Evolutionary conservation across 2,113 vertebrate genomes (phyloP).

Genomic region (Miniopterus natalensis): DNA sequence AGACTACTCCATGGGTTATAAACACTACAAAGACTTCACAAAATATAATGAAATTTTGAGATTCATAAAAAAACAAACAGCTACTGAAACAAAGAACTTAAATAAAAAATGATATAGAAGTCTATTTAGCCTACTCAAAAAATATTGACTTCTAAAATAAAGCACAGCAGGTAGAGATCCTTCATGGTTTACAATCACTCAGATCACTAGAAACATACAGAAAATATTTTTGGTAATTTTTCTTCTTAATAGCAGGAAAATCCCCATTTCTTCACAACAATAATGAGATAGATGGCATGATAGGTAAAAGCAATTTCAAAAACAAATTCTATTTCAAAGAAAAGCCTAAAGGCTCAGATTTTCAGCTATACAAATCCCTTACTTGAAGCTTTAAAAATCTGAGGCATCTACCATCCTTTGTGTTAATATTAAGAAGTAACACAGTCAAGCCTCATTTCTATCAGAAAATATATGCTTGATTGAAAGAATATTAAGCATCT

Average conservation of each 20-base stretch:
- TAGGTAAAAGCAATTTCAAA: conserved; percentile 33
- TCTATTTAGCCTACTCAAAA: conserved; percentile 36
- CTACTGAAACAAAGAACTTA: conserved; percentile 58
- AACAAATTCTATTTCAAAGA: conserved; percentile 31
- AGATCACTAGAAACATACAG: conserved; percentile 15
- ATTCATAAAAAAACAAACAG: conserved; percentile 59
- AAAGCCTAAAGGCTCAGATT: conserved; percentile 27
- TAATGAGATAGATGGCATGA: not conserved
- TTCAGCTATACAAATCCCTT: not conserved
- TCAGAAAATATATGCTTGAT: not conserved
- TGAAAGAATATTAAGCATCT: conserved; percentile 47
- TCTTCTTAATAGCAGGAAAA: conserved; percentile 54
- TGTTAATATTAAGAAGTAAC: conserved; percentile 18
- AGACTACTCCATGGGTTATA: conserved; percentile 30
- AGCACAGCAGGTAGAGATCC: not conserved
- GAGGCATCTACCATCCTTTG: not conserved
- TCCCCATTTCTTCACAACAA: not conserved
- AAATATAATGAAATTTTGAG: conserved; percentile 65
- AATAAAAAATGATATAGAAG: conserved; percentile 52
- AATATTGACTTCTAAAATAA: conserved; percentile 45
- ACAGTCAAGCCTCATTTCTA: conserved; percentile 49
- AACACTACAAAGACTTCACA: conserved; percentile 57
- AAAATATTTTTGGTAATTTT: not conserved
- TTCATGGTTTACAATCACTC: not conserved
- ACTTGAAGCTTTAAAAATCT: conserved; percentile 10